Evolutionary conservation across 2,888 invertebrate species (phyloP).

Genomic region (Timandra comae): DNA sequence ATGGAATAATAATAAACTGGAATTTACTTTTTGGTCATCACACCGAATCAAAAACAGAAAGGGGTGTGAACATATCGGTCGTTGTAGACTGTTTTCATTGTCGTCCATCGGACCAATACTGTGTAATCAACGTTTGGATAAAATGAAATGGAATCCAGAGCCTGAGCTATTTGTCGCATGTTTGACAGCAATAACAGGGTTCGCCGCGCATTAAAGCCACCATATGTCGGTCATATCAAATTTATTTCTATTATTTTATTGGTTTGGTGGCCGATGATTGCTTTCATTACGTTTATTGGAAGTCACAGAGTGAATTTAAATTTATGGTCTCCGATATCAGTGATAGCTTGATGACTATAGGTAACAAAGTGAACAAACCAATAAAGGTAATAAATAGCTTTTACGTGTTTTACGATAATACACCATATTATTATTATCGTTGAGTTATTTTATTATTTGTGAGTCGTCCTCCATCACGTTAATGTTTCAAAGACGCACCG

Average conservation of each 20-base stretch:
- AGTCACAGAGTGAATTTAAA: constrained; percentile 72
- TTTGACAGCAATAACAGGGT: constrained; percentile 76
- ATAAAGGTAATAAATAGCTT: constrained; percentile 68
- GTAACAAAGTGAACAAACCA: constrained; percentile 64
- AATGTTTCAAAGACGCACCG: not conserved
- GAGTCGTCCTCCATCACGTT: constrained; percentile 5
- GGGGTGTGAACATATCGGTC: constrained; percentile 73
- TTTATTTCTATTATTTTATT: constrained; percentile 77
- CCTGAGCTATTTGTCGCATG: constrained; percentile 74
- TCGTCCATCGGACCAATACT: constrained; percentile 67
- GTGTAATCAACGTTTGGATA: constrained; percentile 70
- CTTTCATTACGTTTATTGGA: constrained; percentile 74
- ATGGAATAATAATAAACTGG: constrained; percentile 77
- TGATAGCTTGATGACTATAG: constrained; percentile 65
- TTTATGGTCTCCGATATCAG: constrained; percentile 67
- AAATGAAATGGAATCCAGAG: constrained; percentile 62
- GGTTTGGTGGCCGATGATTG: constrained; percentile 66
- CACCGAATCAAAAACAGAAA: constrained; percentile 67
- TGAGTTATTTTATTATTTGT: constrained; percentile 20
- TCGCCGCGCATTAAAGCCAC: constrained; percentile 66
- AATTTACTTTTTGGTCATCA: constrained; percentile 76
- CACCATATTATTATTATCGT: constrained; percentile 21
- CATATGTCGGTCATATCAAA: constrained; percentile 77
- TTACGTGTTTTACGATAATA: constrained; percentile 41
- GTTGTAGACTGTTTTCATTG: constrained; percentile 68